Percentiles rank a stretch among this genome's conserved stretches.
Evolutionary conservation across 2,888 invertebrate species (phyloP).

Genomic region (Gymnocheta viridis): DNA sequence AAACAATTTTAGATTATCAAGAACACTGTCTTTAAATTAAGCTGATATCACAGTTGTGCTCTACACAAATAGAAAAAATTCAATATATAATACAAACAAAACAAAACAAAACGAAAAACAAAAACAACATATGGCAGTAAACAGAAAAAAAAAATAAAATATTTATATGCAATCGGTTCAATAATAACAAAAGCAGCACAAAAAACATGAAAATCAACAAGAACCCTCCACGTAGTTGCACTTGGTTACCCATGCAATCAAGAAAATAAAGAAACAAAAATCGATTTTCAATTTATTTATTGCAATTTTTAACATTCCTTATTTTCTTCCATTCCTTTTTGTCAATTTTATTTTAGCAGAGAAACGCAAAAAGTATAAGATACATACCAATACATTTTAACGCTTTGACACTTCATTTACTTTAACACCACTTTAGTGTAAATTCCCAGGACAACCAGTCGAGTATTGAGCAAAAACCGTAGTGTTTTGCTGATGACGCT

Average conservation of each 20-base stretch:
- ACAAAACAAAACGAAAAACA: no score
- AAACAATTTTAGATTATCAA: not conserved
- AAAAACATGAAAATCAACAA: slow-evolving; percentile 20
- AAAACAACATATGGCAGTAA: slow-evolving; percentile 41
- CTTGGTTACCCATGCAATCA: slow-evolving; percentile 52
- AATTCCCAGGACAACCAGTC: slow-evolving; percentile 40
- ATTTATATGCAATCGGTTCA: slow-evolving; percentile 22
- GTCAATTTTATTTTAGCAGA: not conserved
- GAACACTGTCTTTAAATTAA: slow-evolving; percentile 2
- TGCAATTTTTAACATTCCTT: slow-evolving; percentile 58
- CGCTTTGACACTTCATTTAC: slow-evolving; percentile 71
- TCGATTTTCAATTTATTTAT: slow-evolving; percentile 73
- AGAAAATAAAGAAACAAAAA: slow-evolving; percentile 62
- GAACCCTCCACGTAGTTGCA: slow-evolving; percentile 33
- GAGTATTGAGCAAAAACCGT: not conserved
- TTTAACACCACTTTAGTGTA: slow-evolving; percentile 53
- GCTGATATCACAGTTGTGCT: slow-evolving; percentile 4
- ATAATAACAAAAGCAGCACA: slow-evolving; percentile 7
- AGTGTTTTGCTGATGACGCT: not conserved
- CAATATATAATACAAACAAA: slow-evolving; percentile 3
- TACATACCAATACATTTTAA: slow-evolving; percentile 64
- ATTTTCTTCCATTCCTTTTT: slow-evolving; percentile 31
- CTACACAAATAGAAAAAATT: not conserved
- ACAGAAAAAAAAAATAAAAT: slow-evolving; percentile 32
- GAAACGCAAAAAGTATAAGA: slow-evolving; percentile 1